Percentiles rank a stretch among this genome's conserved stretches.
These are phyloP conservation scores for Pristionchus fissidentatus DNA, from an alignment of 2,888 invertebrate genomes.

Conservation along the genomic window DNA sequence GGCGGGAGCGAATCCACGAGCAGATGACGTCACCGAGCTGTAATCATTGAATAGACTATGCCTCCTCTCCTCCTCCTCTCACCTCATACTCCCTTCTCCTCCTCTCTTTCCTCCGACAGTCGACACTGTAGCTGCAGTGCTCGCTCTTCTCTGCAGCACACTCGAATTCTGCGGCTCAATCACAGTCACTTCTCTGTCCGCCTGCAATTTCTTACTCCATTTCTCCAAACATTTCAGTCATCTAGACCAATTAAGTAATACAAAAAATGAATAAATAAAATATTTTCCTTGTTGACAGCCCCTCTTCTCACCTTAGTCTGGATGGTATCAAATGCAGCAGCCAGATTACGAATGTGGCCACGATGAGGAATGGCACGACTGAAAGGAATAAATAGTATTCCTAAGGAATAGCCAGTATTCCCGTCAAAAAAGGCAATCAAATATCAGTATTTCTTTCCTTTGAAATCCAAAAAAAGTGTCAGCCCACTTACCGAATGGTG, in stretches of 20 bases:
- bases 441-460: neutral
- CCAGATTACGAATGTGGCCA: constrained; percentile 47
- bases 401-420: neutral
- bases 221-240: neutral
- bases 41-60: neutral
- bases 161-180: constrained; percentile 5
- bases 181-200: constrained; percentile 1
- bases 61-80: neutral
- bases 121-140: neutral
- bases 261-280: neutral
- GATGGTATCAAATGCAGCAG: constrained; percentile 42
- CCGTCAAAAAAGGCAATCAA: neutral
- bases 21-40: neutral
- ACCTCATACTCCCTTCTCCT: constrained; percentile 29
- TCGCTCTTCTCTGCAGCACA: constrained; percentile 10
- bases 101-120: constrained; percentile 1
- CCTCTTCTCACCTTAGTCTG: constrained; percentile 9
- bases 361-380: constrained; percentile 47
- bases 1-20: neutral
- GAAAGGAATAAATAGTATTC: neutral
- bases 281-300: neutral
- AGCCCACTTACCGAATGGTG: constrained; percentile 42
- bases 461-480: neutral
- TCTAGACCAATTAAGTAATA: neutral
- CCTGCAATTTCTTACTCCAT: neutral